Percentiles rank a stretch among this genome's conserved stretches.
These are phyloP conservation scores for Zoroaster sp. DNA, from an alignment of 53 echinoderm and acorn worm genomes.

Conservation along the genomic window DNA sequence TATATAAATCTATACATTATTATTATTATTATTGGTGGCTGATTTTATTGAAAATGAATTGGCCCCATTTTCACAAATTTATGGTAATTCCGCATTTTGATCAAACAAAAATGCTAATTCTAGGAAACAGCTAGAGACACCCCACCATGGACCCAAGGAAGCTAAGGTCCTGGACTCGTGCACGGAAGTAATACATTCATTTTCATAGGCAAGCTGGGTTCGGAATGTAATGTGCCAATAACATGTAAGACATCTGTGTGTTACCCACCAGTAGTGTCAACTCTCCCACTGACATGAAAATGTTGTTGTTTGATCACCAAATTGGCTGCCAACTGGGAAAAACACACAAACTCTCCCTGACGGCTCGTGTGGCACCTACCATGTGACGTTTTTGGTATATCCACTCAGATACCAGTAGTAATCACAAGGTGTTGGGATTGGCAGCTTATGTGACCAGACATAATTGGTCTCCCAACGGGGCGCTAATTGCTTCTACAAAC, in stretches of 20 bases:
- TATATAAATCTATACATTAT: no score
- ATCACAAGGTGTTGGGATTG: background rate
- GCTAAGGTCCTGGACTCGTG: no score
- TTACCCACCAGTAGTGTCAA: background rate
- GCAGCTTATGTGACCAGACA: background rate
- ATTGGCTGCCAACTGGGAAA: conserved; percentile 5
- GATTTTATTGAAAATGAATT: no score
- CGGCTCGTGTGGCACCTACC: background rate
- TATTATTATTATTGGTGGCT: no score
- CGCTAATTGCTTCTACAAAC: conserved; percentile 7
- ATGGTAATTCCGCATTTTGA: no score
- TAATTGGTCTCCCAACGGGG: background rate
- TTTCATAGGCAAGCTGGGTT: background rate
- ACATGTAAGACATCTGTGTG: background rate
- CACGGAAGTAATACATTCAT: no score
- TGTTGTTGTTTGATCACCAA: conserved; percentile 29
- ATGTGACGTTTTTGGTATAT: background rate
- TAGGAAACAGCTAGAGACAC: no score
- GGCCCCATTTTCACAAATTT: no score
- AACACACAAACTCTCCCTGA: background rate
- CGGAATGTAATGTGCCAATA: background rate
- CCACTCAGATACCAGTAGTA: background rate
- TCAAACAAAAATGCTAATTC: no score
- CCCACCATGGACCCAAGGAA: no score
- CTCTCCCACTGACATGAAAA: conserved; percentile 9